These are phyloP conservation scores for Zophobas atratus DNA, from an alignment of 1,140 invertebrate species.

Conservation along the genomic window DNA sequence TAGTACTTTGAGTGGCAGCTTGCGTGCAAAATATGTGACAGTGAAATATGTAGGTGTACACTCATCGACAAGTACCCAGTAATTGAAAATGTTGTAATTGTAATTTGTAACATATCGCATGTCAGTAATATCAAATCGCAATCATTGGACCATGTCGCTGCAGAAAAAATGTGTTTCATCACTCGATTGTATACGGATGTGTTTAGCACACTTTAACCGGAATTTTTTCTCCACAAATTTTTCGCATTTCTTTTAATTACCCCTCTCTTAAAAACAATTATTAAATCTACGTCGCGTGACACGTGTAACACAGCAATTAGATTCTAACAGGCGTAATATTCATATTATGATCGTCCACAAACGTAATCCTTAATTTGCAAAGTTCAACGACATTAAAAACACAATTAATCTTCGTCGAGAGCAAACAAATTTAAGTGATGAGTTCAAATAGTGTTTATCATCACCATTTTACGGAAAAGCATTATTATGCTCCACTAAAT, in stretches of 20 bases:
- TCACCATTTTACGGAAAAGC: slow-evolving; percentile 23
- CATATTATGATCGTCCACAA: too few relatives aligned
- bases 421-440: slow-evolving; percentile 3
- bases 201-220: too few relatives aligned
- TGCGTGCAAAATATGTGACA: not conserved
- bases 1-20: not conserved
- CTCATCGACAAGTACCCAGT: not conserved
- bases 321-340: not conserved
- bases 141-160: too few relatives aligned
- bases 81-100: not conserved
- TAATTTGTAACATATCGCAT: too few relatives aligned
- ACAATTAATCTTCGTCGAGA: slow-evolving; percentile 13
- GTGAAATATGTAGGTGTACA: not conserved
- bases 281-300: not conserved
- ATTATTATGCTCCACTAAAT: slow-evolving; percentile 42
- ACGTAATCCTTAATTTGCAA: slow-evolving; percentile 17
- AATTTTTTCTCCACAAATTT: too few relatives aligned
- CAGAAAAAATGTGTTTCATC: too few relatives aligned
- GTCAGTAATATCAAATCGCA: too few relatives aligned
- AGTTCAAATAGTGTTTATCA: slow-evolving; percentile 3
- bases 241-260: too few relatives aligned
- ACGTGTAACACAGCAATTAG: not conserved
- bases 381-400: slow-evolving; percentile 21
- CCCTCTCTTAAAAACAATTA: not conserved
- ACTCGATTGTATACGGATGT: too few relatives aligned